Evolutionary conservation across 2,888 invertebrate genomes (phyloP).

Genomic region (Rutpela maculata): DNA sequence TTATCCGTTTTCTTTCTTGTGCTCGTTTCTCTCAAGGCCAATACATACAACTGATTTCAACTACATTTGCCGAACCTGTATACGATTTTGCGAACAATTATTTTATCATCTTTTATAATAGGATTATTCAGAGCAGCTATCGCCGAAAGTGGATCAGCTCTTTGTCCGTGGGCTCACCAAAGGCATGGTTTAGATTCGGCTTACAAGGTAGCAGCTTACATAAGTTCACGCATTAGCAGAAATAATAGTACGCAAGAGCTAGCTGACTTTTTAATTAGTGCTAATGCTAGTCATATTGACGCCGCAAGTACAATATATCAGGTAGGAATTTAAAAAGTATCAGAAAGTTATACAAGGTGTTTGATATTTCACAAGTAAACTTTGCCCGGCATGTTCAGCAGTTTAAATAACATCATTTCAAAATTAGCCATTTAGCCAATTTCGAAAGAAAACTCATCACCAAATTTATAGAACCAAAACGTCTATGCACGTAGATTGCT

Average conservation of each 20-base stretch:
- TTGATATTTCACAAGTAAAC: too few species aligned
- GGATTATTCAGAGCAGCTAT: slow-evolving; percentile 59
- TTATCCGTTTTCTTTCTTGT: too few species aligned
- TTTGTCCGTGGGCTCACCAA: slow-evolving; percentile 60
- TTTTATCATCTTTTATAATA: slow-evolving; percentile 32
- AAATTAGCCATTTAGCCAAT: too few species aligned
- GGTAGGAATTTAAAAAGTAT: slow-evolving; percentile 29
- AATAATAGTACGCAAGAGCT: slow-evolving; percentile 48
- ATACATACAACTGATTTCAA: too few species aligned
- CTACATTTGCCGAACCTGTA: too few species aligned
- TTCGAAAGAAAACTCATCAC: too few species aligned
- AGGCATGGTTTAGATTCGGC: slow-evolving; percentile 59
- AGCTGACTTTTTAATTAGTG: slow-evolving; percentile 50
- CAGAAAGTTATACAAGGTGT: too few species aligned
- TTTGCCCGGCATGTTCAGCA: too few species aligned
- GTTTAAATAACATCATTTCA: too few species aligned
- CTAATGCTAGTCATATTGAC: slow-evolving; percentile 42
- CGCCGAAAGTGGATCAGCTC: slow-evolving; percentile 59
- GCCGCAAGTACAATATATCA: slow-evolving; percentile 43
- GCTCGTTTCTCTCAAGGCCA: too few species aligned
- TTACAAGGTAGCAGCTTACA: slow-evolving; percentile 54
- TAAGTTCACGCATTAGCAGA: slow-evolving; percentile 49
- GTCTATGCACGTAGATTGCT: too few species aligned
- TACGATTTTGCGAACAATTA: neutral
- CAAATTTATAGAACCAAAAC: too few species aligned